These are phyloP conservation scores for Anniella stebbinsi DNA, from an alignment of 2,797 vertebrate genomes.

Conservation along the genomic window DNA sequence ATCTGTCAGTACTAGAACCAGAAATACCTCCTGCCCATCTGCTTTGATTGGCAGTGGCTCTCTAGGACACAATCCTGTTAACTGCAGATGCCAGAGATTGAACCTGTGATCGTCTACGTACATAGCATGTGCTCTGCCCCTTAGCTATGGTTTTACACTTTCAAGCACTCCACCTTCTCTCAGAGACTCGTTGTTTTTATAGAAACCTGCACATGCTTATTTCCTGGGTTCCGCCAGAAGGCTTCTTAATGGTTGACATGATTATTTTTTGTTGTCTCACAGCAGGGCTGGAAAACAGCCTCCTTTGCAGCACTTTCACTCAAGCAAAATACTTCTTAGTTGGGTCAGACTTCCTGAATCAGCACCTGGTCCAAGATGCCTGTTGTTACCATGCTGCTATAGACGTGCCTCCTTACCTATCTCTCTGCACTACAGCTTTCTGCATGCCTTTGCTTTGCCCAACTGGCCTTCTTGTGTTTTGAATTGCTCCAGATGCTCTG, in stretches of 20 bases:
- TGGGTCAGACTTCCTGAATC: neutral
- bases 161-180: slow-evolving; percentile 90
- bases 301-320: neutral
- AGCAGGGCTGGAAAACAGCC: rapidly evolving
- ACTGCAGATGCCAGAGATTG: neutral
- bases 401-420: neutral
- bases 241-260: slow-evolving; percentile 78
- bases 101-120: neutral
- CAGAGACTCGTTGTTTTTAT: slow-evolving; percentile 89
- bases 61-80: neutral
- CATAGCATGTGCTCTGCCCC: neutral
- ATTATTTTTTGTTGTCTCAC: slow-evolving; percentile 35
- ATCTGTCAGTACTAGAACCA: too few relatives aligned
- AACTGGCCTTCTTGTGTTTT: neutral
- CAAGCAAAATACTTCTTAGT: neutral
- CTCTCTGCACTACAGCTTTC: neutral
- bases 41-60: too few relatives aligned
- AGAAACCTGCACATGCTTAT: slow-evolving; percentile 90
- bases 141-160: slow-evolving; percentile 74
- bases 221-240: slow-evolving; percentile 89
- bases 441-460: neutral
- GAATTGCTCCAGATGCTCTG: neutral
- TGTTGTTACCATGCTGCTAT: neutral
- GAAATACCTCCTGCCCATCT: too few relatives aligned
- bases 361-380: neutral